Conservation (phyloP, 2,113 vertebrate species). For the Microtus ochrogaster region DNA sequence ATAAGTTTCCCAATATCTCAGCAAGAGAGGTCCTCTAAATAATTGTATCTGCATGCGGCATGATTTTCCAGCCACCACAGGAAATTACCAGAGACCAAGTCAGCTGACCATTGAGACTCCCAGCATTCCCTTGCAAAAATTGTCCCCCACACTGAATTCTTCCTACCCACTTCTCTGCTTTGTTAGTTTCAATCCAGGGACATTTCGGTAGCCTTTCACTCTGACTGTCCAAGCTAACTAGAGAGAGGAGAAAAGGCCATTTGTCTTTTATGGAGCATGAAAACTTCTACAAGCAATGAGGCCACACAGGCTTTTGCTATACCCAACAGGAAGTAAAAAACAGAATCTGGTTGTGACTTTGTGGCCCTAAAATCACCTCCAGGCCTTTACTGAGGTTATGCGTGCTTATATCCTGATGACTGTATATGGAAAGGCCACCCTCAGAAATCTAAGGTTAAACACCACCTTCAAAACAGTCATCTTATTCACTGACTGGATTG, state of each 20-base stretch:
- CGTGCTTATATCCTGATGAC: not conserved
- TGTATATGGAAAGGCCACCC: not conserved
- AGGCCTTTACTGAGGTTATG: not conserved
- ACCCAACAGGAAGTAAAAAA: not conserved
- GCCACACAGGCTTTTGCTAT: not conserved
- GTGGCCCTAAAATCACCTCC: not conserved
- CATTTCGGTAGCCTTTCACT: not conserved
- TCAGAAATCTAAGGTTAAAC: not conserved
- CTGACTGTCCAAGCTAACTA: not conserved
- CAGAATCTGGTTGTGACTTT: not conserved
- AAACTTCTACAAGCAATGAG: not conserved
- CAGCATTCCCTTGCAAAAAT: not conserved
- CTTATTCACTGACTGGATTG: not conserved
- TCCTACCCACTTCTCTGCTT: conserved; percentile 6
- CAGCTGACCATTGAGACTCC: not conserved
- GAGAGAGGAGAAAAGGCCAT: not conserved
- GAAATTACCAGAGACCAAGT: not conserved
- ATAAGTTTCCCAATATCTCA: not conserved
- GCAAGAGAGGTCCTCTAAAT: not conserved
- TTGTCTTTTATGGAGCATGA: not conserved
- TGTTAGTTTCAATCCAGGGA: not conserved
- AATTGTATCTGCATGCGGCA: not conserved
- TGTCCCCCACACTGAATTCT: not conserved
- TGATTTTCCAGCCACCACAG: not conserved
- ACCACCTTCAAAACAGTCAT: not conserved